Percentiles rank a stretch among this genome's conserved stretches.
phyloP scores from a whole-genome alignment of 2,113 vertebrate species.

The Theristicus caerulescens region DNA sequence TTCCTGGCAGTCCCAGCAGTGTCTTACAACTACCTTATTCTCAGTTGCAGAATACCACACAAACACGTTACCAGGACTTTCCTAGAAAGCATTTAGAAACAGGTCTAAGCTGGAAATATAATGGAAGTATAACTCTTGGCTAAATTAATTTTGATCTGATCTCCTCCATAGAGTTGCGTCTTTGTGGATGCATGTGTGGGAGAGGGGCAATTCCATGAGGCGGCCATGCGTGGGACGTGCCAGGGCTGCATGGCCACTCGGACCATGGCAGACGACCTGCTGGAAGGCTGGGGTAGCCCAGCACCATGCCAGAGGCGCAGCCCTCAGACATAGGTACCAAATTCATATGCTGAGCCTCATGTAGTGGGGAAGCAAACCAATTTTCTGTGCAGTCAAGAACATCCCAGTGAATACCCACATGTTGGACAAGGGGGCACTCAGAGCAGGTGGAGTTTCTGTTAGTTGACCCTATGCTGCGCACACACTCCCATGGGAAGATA shows the following conservation, averaged over 20 bases:
- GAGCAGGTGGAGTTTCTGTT: background rate
- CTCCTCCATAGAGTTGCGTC: background rate
- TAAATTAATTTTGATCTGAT: background rate
- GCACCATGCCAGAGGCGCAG: background rate
- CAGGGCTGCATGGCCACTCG: accelerated
- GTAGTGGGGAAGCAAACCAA: background rate
- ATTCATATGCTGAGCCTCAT: background rate
- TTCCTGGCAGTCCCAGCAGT: background rate
- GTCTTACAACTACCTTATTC: background rate
- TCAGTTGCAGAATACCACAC: background rate
- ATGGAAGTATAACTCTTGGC: background rate
- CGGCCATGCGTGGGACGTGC: accelerated
- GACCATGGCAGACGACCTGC: accelerated
- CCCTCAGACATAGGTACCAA: background rate
- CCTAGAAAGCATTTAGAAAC: background rate
- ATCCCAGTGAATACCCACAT: background rate
- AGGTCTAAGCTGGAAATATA: background rate
- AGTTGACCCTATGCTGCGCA: accelerated
- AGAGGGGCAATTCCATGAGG: background rate
- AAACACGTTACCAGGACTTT: background rate
- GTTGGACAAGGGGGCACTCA: accelerated
- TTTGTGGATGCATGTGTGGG: accelerated
- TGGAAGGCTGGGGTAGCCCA: background rate
- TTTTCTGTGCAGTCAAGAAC: background rate
- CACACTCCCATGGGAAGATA: background rate